Evolutionary conservation across 2,797 vertebrate species (phyloP).

Genomic region (Periparus ater): DNA sequence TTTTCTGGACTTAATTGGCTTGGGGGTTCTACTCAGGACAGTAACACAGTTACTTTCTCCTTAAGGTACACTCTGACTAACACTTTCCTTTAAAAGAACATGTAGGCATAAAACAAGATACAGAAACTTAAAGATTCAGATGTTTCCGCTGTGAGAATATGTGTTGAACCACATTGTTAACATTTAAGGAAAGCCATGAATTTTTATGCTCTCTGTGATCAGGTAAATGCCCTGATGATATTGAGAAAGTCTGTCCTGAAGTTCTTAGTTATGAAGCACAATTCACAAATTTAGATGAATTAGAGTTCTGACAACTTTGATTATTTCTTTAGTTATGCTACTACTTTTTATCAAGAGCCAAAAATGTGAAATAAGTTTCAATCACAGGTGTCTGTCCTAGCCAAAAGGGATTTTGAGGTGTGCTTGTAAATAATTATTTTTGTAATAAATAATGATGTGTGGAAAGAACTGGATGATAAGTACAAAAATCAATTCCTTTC

Average conservation of each 20-base stretch:
- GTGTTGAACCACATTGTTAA: background rate
- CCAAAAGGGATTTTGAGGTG: background rate
- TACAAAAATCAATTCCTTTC: background rate
- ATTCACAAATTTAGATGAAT: background rate
- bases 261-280: background rate
- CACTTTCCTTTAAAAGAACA: background rate
- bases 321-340: background rate
- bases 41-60: background rate
- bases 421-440: background rate
- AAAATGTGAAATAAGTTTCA: background rate
- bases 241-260: background rate
- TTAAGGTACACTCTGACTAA: background rate
- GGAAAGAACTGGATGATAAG: background rate
- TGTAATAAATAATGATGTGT: background rate
- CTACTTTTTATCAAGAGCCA: background rate
- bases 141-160: background rate
- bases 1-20: background rate
- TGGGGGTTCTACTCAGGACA: background rate
- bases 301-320: background rate
- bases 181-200: background rate
- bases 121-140: background rate
- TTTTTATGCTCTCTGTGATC: background rate
- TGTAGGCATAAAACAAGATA: background rate
- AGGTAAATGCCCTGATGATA: background rate
- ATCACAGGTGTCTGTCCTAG: background rate